phyloP scores from a whole-genome alignment of 2,113 vertebrate species.

The Leptodactylus fuscus region DNA sequence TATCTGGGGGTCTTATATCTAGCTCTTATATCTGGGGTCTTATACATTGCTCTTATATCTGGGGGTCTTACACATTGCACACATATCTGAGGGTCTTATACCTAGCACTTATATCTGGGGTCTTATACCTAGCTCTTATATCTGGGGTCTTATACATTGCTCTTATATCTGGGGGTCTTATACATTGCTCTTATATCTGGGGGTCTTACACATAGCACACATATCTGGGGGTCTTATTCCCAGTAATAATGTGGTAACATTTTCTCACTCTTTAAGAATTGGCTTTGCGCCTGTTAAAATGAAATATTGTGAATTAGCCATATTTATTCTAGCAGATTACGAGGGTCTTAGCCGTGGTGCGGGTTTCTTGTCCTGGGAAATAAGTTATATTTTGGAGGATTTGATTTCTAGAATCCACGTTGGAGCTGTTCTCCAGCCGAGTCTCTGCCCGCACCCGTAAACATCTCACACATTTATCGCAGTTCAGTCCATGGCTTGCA shows the following conservation, averaged over 20 bases:
- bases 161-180: too few species aligned
- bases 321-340: constrained; percentile 24
- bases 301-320: constrained; percentile 14
- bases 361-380: constrained; percentile 29
- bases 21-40: too few species aligned
- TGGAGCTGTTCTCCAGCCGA: constrained; percentile 15
- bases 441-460: constrained; percentile 5
- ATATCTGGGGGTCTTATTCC: background rate
- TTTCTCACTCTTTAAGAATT: background rate
- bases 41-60: too few species aligned
- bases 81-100: too few species aligned
- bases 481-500: background rate
- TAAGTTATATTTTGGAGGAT: constrained; percentile 17
- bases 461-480: constrained; percentile 10
- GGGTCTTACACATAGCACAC: background rate
- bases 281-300: constrained; percentile 12
- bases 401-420: constrained; percentile 30
- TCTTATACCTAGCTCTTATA: too few species aligned
- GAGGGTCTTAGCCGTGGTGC: constrained; percentile 1
- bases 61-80: too few species aligned
- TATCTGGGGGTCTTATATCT: too few species aligned
- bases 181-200: too few species aligned
- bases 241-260: background rate
- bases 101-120: too few species aligned
- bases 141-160: too few species aligned